Percentiles rank a stretch among this genome's conserved stretches.
Evolutionary conservation across 2,113 vertebrate genomes (phyloP).

Genomic region (Marmota monax): DNA sequence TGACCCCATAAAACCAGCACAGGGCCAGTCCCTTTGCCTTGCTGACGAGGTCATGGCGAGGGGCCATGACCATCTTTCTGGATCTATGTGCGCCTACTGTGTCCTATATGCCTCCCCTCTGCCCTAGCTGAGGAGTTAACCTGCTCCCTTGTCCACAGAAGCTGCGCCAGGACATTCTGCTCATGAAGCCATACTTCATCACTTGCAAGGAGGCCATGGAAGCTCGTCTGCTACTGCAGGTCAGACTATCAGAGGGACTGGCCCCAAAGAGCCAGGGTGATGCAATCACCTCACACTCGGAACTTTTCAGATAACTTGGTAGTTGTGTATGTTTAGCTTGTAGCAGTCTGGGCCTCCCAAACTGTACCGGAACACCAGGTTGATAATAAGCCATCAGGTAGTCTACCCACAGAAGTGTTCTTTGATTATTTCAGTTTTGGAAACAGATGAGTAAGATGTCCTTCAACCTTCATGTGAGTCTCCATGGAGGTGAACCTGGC

Average conservation of each 20-base stretch:
- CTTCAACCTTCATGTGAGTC: background rate
- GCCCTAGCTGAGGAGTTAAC: background rate
- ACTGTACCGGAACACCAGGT: background rate
- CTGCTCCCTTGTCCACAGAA: slow-evolving; percentile 88
- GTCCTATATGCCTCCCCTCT: too few relatives aligned
- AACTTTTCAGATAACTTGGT: too few relatives aligned
- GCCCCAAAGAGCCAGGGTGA: background rate
- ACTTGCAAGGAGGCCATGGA: slow-evolving; percentile 99
- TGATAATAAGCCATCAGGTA: background rate
- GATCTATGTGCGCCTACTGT: too few relatives aligned
- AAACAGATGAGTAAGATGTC: fast-evolving
- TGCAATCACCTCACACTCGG: fast-evolving
- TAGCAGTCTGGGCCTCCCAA: background rate
- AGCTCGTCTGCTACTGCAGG: slow-evolving; percentile 95
- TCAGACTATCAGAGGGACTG: slow-evolving; percentile 74
- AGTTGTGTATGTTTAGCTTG: fast-evolving
- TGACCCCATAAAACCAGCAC: too few relatives aligned
- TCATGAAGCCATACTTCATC: slow-evolving; percentile 99
- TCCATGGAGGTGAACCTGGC: fast-evolving
- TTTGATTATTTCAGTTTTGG: too few relatives aligned
- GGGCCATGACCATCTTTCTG: too few relatives aligned
- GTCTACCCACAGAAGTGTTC: background rate
- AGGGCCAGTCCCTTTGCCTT: background rate
- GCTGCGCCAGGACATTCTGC: slow-evolving; percentile 97
- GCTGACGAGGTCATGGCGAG: fast-evolving